Evolutionary conservation across 2,113 vertebrate genomes (phyloP), one percentile per base, ranked within the genome.

Genomic region (Raphicerus campestris): DNA sequence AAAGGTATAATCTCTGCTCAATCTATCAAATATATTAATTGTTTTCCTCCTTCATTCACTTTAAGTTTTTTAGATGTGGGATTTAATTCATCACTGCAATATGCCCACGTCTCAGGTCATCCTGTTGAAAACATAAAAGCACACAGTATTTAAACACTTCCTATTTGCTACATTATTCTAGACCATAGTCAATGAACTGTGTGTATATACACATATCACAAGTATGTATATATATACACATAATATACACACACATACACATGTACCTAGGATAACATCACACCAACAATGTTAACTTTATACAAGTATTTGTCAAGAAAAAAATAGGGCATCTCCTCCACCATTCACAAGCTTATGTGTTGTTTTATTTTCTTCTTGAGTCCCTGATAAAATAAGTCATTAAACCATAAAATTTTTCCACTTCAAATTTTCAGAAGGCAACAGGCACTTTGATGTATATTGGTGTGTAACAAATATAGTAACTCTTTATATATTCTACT

Each of bases 371-470:
- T 98, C 98, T 98, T 98, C 95, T 98, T 97, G 96, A 98, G 98
- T 99, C 99, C 98, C 98, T 98, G 99, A 99, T 98, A 98, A 99
- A 98, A 98, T 97, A 99, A 97, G 98, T 98, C 97, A 98, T 98
- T 98, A 98, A 99, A 99, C 98, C 99, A 99, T 98, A 99, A 99
- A 99, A 99, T 97, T 98, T 98, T 98, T 94, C 98, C 97, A 98
- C 97, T 98, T 98, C 97, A 98, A 98, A 98, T 98, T 98, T 97
- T 98, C 95, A 98, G 98, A 99, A 99, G 98, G 99, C 98, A 98
- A 99, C 99, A 99, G 99, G 99, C 99, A 99, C 99, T 99, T 99
- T 98, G 99, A 99, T 99, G 99, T 98, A 98, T 98, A 98, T 98
- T 99, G 98, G 99, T 98, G 98, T 99, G 98, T 99, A 97, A 99